phyloP scores from a whole-genome alignment of 2,888 invertebrate genomes.

The Artemia sp. region DNA sequence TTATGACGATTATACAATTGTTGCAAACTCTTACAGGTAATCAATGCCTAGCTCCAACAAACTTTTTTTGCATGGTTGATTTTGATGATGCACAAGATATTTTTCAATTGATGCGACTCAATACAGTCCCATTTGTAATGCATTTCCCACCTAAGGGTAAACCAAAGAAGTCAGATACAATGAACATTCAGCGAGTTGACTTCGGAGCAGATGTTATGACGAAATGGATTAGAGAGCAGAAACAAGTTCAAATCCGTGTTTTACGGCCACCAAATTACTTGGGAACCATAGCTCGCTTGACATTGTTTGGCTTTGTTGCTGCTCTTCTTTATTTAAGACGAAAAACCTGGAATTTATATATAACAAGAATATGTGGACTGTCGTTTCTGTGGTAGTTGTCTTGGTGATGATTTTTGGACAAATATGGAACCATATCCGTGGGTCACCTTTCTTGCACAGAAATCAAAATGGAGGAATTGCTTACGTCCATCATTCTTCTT shows the following conservation, averaged over 20 bases:
- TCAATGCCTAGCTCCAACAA: slow-evolving; percentile 59
- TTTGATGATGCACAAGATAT: slow-evolving; percentile 97
- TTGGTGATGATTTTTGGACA: too few relatives aligned
- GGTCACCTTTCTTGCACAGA: too few relatives aligned
- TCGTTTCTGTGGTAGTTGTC: too few relatives aligned
- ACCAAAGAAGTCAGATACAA: slow-evolving; percentile 72
- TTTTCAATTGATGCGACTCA: slow-evolving; percentile 80
- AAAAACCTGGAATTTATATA: too few relatives aligned
- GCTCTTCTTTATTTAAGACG: too few relatives aligned
- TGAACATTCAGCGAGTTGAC: slow-evolving; percentile 90
- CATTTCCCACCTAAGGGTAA: slow-evolving; percentile 96
- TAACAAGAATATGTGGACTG: too few relatives aligned
- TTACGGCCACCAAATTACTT: slow-evolving; percentile 50
- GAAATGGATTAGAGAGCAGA: slow-evolving; percentile 88
- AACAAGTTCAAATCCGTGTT: slow-evolving; percentile 84
- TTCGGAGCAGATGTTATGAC: slow-evolving; percentile 89
- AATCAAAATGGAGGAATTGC: too few relatives aligned
- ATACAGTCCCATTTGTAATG: slow-evolving; percentile 97
- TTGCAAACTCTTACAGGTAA: slow-evolving; percentile 89
- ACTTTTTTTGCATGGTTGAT: slow-evolving; percentile 90
- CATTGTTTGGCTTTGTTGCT: too few relatives aligned
- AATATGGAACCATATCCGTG: too few relatives aligned
- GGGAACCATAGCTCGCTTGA: too few relatives aligned
- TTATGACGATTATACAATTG: slow-evolving; percentile 81
- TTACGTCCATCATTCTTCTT: too few relatives aligned